These are phyloP conservation scores for Hypotaenidia okinawae DNA, from an alignment of 2,797 vertebrate genomes.

Conservation along the genomic window DNA sequence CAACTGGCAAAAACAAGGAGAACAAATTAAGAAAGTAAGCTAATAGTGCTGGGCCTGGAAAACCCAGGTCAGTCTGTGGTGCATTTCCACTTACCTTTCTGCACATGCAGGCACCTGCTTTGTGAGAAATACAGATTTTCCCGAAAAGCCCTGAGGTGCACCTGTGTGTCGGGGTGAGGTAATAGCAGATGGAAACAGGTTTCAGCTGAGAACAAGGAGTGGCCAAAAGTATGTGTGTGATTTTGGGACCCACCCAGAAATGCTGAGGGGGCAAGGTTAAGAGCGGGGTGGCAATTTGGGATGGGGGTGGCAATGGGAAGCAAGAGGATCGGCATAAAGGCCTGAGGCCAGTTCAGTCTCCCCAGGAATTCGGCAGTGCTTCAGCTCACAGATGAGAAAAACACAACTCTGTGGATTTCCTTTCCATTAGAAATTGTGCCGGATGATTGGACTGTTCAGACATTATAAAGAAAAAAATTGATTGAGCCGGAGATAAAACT, in stretches of 20 bases:
- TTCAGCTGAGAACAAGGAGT: slow-evolving; percentile 46
- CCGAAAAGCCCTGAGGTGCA: neutral
- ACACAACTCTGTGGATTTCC: fast-evolving
- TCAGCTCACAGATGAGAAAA: neutral
- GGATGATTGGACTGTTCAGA: neutral
- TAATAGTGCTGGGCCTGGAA: neutral
- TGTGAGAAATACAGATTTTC: neutral
- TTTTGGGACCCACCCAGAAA: slow-evolving; percentile 32
- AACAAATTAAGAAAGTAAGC: neutral
- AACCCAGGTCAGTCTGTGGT: neutral
- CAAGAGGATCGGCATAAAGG: neutral
- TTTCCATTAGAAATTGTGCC: neutral
- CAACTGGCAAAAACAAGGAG: neutral
- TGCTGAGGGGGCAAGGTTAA: slow-evolving; percentile 1
- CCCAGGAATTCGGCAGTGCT: neutral
- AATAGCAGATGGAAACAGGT: neutral
- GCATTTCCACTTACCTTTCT: neutral
- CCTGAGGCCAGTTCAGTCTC: neutral
- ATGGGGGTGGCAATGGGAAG: neutral
- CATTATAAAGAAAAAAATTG: neutral
- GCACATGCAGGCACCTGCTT: neutral
- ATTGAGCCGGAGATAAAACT: neutral
- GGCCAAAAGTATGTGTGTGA: neutral
- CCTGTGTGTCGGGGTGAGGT: slow-evolving; percentile 14
- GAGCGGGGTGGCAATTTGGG: neutral